Evolutionary conservation across 2,113 vertebrate genomes (phyloP), one percentile per base, ranked within the genome.

Genomic region (Phasianus colchicus): DNA sequence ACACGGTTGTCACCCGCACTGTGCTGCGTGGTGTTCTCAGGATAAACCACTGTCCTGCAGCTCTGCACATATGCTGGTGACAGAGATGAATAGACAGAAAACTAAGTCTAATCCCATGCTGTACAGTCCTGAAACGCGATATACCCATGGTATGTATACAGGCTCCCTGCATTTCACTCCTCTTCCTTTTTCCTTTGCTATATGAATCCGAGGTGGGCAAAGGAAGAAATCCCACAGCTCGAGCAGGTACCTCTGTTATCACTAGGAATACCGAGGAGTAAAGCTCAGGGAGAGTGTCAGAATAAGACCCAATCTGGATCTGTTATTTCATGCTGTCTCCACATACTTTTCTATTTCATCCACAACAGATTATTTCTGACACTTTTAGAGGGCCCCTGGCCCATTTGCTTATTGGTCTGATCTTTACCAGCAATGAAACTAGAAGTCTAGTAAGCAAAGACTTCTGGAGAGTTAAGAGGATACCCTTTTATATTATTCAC

Each of bases 341-440:
- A 96, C 89, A 94, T 95, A 92, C 86, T 95, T 96, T 94, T 94
- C 94, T 96, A 86, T 90, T 96, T 96, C 87, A 96, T 89, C 93
- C 84, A 76, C 88, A 96, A 89, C 95, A 97, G 95, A 98, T 98
- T 97, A 96, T 94, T 97, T 89, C 82, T 97, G 97, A 97, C 97
- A 96, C 97, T 95, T 98, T 97, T 96, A 97, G 96, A 96, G 93
- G 96, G 93, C 93, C 95, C 97, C 91, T 91, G 97, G 93, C 92
- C 95, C 92, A 95, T 97, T 97, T 96, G 95, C 92, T 98, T 97
- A 97, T 98, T 97, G 95, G 87, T 90, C 96, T 98, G 97, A 97
- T 98, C 96, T 97, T 97, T 97, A 92, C 92, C 94, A 96, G 92
- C 93, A 97, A 90, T 96, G 97, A 98, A 97, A 97, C 91, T 77